A percentile compares a stretch with the other conserved stretches of the same genome.
phyloP scores from a whole-genome alignment of 2,888 invertebrate genomes.

The Apocheima hispidaria region DNA sequence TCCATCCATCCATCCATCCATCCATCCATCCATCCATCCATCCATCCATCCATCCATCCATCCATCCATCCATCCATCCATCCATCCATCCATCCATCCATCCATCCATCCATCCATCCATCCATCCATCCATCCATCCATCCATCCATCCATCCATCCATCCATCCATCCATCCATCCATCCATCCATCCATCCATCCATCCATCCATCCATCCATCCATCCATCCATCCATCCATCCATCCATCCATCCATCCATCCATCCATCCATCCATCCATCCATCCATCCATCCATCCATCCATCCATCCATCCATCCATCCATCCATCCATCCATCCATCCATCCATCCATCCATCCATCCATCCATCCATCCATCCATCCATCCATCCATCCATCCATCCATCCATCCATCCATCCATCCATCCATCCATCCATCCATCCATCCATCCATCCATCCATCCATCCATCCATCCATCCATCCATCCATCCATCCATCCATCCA shows the following conservation, averaged over 20 bases:
- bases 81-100: conserved; percentile 6
- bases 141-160: conserved; percentile 10
- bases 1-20: conserved; percentile 11
- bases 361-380: conserved; percentile 10
- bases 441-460: conserved; percentile 10
- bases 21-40: conserved; percentile 11
- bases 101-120: conserved; percentile 7
- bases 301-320: conserved; percentile 10
- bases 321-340: conserved; percentile 10
- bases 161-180: conserved; percentile 11
- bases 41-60: conserved; percentile 11
- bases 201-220: conserved; percentile 11
- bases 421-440: conserved; percentile 10
- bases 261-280: conserved; percentile 10
- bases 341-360: conserved; percentile 10
- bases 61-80: conserved; percentile 11
- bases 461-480: conserved; percentile 10
- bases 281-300: conserved; percentile 10
- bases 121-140: conserved; percentile 10
- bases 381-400: conserved; percentile 10
- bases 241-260: conserved; percentile 10
- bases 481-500: conserved; percentile 9
- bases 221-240: conserved; percentile 10
- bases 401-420: conserved; percentile 10
- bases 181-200: conserved; percentile 11